These are phyloP conservation scores for Tipula unca DNA, from an alignment of 2,888 invertebrate species.

Conservation along the genomic window DNA sequence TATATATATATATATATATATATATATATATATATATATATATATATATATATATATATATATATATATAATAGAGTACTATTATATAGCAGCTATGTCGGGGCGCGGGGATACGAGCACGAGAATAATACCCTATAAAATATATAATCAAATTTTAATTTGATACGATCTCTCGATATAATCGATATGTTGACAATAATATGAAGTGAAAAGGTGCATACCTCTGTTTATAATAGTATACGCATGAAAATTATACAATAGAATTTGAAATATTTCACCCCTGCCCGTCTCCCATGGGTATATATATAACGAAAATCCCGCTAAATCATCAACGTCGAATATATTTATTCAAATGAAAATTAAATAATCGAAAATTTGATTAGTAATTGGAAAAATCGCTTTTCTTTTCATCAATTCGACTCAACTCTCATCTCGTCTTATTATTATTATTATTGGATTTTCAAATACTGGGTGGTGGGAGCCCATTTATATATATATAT, in stretches of 20 bases:
- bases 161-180: not conserved
- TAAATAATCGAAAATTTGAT: conserved; percentile 8
- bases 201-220: not conserved
- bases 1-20: no score
- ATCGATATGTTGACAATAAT: not conserved
- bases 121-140: not conserved
- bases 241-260: not conserved
- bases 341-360: conserved; percentile 8
- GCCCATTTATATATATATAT: no score
- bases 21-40: no score
- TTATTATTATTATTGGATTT: not conserved
- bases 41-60: no score
- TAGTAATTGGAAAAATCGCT: not conserved
- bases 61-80: not conserved
- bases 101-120: not conserved
- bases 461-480: not conserved
- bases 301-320: not conserved
- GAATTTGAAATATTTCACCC: not conserved
- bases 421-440: not conserved
- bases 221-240: not conserved
- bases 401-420: not conserved
- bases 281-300: not conserved
- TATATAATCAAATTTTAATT: not conserved
- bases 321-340: not conserved
- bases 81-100: not conserved